Evolutionary conservation across 2,797 vertebrate species (phyloP), one percentile per base, ranked within the genome.

Genomic region (Nannoperca obscura): DNA sequence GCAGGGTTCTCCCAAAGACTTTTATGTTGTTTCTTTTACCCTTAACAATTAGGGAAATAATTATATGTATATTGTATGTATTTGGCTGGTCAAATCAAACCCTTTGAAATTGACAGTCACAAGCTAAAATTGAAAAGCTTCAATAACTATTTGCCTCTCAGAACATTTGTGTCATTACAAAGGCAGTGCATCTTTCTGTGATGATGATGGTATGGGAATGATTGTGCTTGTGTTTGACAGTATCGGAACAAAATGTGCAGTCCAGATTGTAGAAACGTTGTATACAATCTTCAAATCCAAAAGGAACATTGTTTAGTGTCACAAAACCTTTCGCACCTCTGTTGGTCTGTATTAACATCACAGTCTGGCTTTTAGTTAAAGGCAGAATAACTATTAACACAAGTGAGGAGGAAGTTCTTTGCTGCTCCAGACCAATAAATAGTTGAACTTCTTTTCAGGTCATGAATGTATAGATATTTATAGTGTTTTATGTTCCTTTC

Each of bases 361-460:
- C 10, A 32, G 7, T 67, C 24, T 72, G 22, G 4, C 12, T 27
- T 52, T 19, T 8, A 42, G 9, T 15, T 53, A 3, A 10, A 19
- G 34, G 20, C 14, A 42, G n/a, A 66, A 17, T 70, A 58, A 71
- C 11, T 63, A 17, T 12, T 61, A 77, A 77, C 38, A 32, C 0
- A 0, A 66, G 10, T 34, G 20, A 55, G n/a, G 46, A 60, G 17
- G 19, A 62, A 27, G 12, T 63, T 49, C 34, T 38, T 9, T 66
- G 40, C 27, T 60, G 13, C 52, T 79, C 13, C 24, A 60, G 7
- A 8, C 7, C 38, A 54, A 65, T 78, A 34, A 80, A 50, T 30
- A 50, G n/a, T 54, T 8, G 32, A 71, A 60, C 70, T 52, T 34
- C 5, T 27, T 9, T 55, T 40, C 13, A 71, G 27, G 17, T 59